Conservation (phyloP, 2,113 vertebrate species). For the Hystrix cristata region DNA sequence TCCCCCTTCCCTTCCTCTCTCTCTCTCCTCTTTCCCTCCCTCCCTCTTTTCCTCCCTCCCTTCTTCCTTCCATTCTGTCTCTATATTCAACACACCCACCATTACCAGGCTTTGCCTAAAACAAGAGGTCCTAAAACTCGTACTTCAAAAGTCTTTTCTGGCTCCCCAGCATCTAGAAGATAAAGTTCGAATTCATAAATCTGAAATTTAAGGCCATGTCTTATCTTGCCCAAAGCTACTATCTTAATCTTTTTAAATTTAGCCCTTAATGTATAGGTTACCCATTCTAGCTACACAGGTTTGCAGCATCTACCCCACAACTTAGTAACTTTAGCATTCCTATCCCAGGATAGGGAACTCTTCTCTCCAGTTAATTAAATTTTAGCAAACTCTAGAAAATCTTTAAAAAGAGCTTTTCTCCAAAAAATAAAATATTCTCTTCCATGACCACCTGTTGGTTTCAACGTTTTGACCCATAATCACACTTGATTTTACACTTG, state of each 20-base stretch:
- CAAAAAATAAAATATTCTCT: neutral
- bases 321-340: neutral
- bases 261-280: neutral
- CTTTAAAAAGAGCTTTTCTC: neutral
- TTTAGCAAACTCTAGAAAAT: neutral
- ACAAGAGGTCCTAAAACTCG: neutral
- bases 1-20: neutral
- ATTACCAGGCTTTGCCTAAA: constrained; percentile 26
- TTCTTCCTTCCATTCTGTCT: neutral
- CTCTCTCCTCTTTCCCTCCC: neutral
- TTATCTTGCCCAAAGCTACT: neutral
- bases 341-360: neutral
- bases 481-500: neutral
- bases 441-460: neutral
- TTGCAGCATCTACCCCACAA: neutral
- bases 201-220: constrained; percentile 31
- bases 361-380: neutral
- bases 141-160: constrained; percentile 24
- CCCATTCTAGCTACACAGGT: neutral
- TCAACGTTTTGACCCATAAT: neutral
- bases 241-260: neutral
- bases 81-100: neutral
- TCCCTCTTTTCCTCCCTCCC: neutral
- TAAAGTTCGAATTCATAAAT: constrained; percentile 45
- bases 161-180: neutral